Evolutionary conservation across 2,113 vertebrate species (phyloP), one percentile per base, ranked within the genome.

Genomic region (Thymallus thymallus): DNA sequence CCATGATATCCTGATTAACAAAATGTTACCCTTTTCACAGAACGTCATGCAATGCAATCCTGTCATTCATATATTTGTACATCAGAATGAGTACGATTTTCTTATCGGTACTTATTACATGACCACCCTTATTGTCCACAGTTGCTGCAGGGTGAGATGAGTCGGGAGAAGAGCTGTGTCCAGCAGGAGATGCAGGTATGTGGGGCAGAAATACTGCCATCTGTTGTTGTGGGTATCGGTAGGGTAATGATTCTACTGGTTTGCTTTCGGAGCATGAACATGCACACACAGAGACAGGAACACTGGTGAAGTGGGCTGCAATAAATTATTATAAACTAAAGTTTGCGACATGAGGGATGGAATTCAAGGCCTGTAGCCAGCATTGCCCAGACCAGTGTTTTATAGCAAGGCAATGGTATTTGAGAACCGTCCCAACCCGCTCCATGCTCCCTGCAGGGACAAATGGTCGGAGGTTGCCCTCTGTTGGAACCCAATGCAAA

Each of bases 131-230:
- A 6, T n/a, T n/a, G 7, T 18, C 29, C 67, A 60, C 75, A 90
- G 86, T 80, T 71, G 48, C 82, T 77, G 12, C 60, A 77, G 69
- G 74, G 82, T 51, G 83, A 86, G 30, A 9, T 80, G 60, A 67
- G 45, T n/a, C 66, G 68, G 20, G 82, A 85, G 48, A 88, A 78
- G 69, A 79, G 71, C 46, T 73, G 61, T 16, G 77, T 77, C 67
- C 81, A 87, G 69, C 76, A 84, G 30, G 82, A 90, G 81, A 84
- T 90, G 85, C 78, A 87, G 82, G 88, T 90, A 79, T 67, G 78
- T 73, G 13, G 32, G 35, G 3, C 70, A 71, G 2, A 18, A 9
- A 5, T 61, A 23, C n/a, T 18, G 2, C 16, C 12, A 10, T 61
- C 23, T 22, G 58, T 61, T 22, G 58, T 61, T n/a, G 6, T 61